Conservation (phyloP, 2,113 vertebrate species). For the Psettodes erumei region DNA sequence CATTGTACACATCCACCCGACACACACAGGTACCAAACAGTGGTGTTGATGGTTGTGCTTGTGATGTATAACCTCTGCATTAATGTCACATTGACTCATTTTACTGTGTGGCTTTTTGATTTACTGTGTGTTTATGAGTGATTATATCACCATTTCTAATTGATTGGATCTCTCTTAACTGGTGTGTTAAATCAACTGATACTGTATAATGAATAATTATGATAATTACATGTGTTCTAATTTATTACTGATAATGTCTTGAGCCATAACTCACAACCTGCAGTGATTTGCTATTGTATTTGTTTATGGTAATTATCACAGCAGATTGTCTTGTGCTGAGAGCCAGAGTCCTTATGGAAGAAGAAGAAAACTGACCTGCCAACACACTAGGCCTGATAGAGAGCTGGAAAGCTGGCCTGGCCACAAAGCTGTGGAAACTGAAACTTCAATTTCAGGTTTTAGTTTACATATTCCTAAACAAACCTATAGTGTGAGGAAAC, state of each 20-base stretch:
- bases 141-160: constrained; percentile 31
- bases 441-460: no score
- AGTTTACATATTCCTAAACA: no score
- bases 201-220: constrained; percentile 52
- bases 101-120: constrained; percentile 1
- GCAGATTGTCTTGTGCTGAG: not conserved
- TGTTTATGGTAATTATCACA: constrained; percentile 19
- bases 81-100: not conserved
- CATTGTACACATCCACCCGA: not conserved
- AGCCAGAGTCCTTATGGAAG: not conserved
- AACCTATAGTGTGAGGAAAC: no score
- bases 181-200: constrained; percentile 34
- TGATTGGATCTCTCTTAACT: constrained; percentile 22
- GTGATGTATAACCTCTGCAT: constrained; percentile 7
- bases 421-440: no score
- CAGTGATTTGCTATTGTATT: constrained; percentile 35
- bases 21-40: not conserved
- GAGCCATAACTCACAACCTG: not conserved
- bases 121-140: constrained; percentile 35
- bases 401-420: no score
- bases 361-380: not conserved
- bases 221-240: constrained; percentile 38
- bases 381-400: no score
- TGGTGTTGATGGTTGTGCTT: not conserved
- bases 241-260: constrained; percentile 27